These are phyloP conservation scores for Onychomys leucogaster DNA, from an alignment of 2,797 vertebrate species.

Conservation along the genomic window DNA sequence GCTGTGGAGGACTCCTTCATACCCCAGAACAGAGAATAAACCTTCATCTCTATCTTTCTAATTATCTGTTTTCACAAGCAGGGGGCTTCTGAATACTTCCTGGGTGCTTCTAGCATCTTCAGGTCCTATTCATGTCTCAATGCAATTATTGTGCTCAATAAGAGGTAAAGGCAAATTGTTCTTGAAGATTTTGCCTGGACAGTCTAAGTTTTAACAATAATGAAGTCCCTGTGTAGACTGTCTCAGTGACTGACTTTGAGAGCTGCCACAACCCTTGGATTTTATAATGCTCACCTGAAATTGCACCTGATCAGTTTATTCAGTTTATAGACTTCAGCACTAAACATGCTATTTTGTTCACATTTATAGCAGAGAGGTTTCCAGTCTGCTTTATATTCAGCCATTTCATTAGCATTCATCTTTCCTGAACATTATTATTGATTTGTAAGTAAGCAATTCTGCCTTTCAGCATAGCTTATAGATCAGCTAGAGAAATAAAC, in stretches of 20 bases:
- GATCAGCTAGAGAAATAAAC: conserved; percentile 57
- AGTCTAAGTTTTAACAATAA: conserved; percentile 2
- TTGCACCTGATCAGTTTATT: neutral
- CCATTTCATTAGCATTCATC: conserved; percentile 58
- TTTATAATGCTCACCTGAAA: conserved; percentile 5
- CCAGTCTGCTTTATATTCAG: conserved; percentile 56
- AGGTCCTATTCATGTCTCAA: neutral
- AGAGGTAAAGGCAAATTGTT: neutral
- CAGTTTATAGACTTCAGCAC: conserved; percentile 26
- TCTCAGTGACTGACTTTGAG: neutral
- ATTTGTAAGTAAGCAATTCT: conserved; percentile 61
- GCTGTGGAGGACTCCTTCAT: accelerated
- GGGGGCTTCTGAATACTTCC: neutral
- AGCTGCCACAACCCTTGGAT: neutral
- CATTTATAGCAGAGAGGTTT: conserved; percentile 53
- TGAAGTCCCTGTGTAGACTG: neutral
- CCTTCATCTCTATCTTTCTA: neutral
- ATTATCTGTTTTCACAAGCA: neutral
- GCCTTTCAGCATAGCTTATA: conserved; percentile 44
- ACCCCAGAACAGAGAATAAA: accelerated
- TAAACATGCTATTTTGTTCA: conserved; percentile 41
- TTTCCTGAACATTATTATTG: conserved; percentile 64
- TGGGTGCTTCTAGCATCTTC: neutral
- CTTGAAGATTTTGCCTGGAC: neutral
- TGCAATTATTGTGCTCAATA: neutral